Evolutionary conservation across 2,888 invertebrate species (phyloP).

Genomic region (Microctonus hyperodae): DNA sequence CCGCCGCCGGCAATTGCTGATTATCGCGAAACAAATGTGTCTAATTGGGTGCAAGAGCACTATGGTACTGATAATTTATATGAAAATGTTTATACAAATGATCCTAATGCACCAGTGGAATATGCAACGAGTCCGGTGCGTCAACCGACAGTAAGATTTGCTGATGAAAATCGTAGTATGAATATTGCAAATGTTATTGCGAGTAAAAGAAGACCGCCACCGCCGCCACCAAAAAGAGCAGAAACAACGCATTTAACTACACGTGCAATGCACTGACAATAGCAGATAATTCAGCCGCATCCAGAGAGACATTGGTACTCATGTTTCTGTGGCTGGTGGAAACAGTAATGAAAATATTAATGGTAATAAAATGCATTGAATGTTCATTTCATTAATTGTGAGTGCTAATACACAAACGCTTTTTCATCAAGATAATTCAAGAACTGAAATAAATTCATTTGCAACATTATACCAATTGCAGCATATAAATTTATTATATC

Average conservation of each 20-base stretch:
- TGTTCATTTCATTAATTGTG: slow-evolving; percentile 8
- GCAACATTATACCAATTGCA: background rate
- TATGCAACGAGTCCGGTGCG: slow-evolving; percentile 60
- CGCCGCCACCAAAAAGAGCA: slow-evolving; percentile 88
- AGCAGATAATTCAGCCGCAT: slow-evolving; percentile 58
- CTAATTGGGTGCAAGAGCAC: slow-evolving; percentile 90
- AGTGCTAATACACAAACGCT: background rate
- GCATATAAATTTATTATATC: background rate
- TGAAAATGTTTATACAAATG: slow-evolving; percentile 74
- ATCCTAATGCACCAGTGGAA: slow-evolving; percentile 63
- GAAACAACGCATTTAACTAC: slow-evolving; percentile 84
- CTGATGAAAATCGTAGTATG: slow-evolving; percentile 59
- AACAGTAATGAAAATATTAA: slow-evolving; percentile 32
- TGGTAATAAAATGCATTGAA: background rate
- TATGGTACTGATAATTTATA: slow-evolving; percentile 79
- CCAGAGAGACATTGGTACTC: slow-evolving; percentile 55
- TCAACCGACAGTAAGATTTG: slow-evolving; percentile 51
- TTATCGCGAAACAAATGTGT: slow-evolving; percentile 84
- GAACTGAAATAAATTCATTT: background rate
- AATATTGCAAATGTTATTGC: slow-evolving; percentile 58
- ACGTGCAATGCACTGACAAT: slow-evolving; percentile 63
- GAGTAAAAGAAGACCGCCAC: slow-evolving; percentile 79
- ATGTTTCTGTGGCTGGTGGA: slow-evolving; percentile 59
- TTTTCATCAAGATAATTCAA: background rate
- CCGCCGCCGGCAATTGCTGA: slow-evolving; percentile 75